Percentiles rank a stretch among this genome's conserved stretches.
Evolutionary conservation across 2,797 vertebrate species (phyloP).

Genomic region (Aldrovandia affinis): DNA sequence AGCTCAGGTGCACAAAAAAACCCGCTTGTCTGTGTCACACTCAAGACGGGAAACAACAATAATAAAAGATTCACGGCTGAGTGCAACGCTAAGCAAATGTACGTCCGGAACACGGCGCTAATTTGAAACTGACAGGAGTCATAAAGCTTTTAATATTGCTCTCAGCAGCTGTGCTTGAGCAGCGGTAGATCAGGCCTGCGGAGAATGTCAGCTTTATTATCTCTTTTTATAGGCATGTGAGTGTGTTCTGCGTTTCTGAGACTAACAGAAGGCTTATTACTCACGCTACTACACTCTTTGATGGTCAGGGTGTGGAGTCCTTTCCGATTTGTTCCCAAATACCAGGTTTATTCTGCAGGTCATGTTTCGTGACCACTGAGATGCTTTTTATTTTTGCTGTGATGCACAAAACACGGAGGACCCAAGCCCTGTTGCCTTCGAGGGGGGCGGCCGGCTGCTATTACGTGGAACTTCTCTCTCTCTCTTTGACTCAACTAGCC

Average conservation of each 20-base stretch:
- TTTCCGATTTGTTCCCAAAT: not conserved
- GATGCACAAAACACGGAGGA: not conserved
- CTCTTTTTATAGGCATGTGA: conserved; percentile 42
- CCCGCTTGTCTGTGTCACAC: not conserved
- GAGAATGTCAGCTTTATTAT: conserved; percentile 49
- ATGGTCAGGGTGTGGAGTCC: not conserved
- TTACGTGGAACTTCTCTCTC: too few relatives aligned
- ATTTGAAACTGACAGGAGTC: conserved; percentile 38
- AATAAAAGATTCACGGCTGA: not conserved
- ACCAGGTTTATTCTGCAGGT: conserved; percentile 16
- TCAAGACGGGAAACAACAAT: not conserved
- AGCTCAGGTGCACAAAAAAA: not conserved
- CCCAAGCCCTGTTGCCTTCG: too few relatives aligned
- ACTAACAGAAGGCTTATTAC: conserved; percentile 21
- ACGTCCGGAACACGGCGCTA: conserved; percentile 22
- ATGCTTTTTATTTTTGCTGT: not conserved
- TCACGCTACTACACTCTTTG: not conserved
- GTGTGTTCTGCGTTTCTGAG: conserved; percentile 35
- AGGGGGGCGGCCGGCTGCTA: too few relatives aligned
- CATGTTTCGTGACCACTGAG: conserved; percentile 16
- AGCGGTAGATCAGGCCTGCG: conserved; percentile 39
- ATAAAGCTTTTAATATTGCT: conserved; percentile 45
- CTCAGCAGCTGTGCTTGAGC: conserved; percentile 35
- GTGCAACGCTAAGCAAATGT: not conserved
- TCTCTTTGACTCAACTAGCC: too few relatives aligned